A percentile compares a stretch with the other conserved stretches of the same genome.
Evolutionary conservation across 2,888 invertebrate species (phyloP).

Genomic region (Willowsia nigromaculata): DNA sequence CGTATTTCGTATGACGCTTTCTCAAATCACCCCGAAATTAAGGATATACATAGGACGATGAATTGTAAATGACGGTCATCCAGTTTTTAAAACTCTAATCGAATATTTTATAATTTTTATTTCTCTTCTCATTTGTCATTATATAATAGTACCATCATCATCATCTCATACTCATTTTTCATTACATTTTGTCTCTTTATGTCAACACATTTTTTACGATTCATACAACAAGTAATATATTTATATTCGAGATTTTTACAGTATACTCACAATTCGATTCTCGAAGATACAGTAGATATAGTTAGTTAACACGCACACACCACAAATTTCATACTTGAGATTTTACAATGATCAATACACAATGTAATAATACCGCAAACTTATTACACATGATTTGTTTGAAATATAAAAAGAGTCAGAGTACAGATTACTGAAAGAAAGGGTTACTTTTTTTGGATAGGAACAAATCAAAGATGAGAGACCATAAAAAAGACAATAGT

Average conservation of each 20-base stretch:
- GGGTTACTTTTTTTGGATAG: too few relatives aligned
- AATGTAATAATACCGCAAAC: neutral
- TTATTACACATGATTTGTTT: too few relatives aligned
- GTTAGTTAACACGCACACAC: neutral
- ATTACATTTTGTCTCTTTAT: neutral
- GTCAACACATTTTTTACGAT: neutral
- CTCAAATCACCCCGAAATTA: neutral
- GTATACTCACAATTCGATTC: neutral
- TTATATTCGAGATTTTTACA: neutral
- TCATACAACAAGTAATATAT: neutral
- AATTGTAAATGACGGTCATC: neutral
- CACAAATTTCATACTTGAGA: neutral
- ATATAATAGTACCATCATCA: neutral
- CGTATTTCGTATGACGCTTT: too few relatives aligned
- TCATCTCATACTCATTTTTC: neutral
- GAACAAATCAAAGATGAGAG: too few relatives aligned
- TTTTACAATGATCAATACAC: neutral
- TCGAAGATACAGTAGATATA: neutral
- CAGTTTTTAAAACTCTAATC: neutral
- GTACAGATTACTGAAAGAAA: neutral
- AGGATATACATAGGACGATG: neutral
- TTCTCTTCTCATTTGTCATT: neutral
- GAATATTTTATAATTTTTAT: neutral
- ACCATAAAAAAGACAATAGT: too few relatives aligned
- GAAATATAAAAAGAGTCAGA: neutral